phyloP scores from a whole-genome alignment of 1,140 invertebrate species.

The Branchinecta lynchi region DNA sequence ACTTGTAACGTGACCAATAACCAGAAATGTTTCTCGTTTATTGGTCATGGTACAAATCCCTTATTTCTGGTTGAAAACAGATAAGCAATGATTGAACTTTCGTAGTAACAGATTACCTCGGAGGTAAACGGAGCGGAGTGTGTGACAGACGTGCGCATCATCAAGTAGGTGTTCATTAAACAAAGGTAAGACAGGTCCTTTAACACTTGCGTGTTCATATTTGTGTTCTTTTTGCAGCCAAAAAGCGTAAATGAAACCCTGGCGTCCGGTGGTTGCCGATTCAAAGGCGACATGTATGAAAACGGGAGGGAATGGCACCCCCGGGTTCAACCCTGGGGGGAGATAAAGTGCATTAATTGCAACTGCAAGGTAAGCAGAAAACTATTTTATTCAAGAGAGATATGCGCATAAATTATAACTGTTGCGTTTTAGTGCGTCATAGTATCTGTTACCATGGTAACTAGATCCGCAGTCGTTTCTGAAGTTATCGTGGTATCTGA shows the following conservation, averaged over 20 bases:
- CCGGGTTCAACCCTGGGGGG: slow-evolving; percentile 53
- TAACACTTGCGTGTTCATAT: slow-evolving; percentile 6
- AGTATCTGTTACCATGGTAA: slow-evolving; percentile 15
- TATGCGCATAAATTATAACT: background rate
- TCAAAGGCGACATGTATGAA: slow-evolving; percentile 42
- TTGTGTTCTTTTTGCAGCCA: background rate
- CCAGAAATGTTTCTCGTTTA: too few species aligned
- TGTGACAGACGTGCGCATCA: too few species aligned
- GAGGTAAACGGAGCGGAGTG: too few species aligned
- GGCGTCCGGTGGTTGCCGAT: slow-evolving; percentile 25
- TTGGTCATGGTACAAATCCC: too few species aligned
- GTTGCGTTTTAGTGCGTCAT: background rate
- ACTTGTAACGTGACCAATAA: too few species aligned
- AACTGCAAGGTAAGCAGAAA: slow-evolving; percentile 56
- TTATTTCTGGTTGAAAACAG: too few species aligned
- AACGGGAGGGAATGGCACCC: slow-evolving; percentile 77
- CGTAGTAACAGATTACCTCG: too few species aligned
- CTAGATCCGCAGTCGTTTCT: slow-evolving; percentile 12
- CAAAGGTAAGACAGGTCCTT: too few species aligned
- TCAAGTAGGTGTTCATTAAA: too few species aligned
- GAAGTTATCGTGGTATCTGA: too few species aligned
- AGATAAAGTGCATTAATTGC: slow-evolving; percentile 69
- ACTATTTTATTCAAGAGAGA: background rate
- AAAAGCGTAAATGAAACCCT: slow-evolving; percentile 23
- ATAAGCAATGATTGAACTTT: too few species aligned